Evolutionary conservation across 2,888 invertebrate species (phyloP), one percentile per base, ranked within the genome.

Genomic region (Shargacucullia verbasci): DNA sequence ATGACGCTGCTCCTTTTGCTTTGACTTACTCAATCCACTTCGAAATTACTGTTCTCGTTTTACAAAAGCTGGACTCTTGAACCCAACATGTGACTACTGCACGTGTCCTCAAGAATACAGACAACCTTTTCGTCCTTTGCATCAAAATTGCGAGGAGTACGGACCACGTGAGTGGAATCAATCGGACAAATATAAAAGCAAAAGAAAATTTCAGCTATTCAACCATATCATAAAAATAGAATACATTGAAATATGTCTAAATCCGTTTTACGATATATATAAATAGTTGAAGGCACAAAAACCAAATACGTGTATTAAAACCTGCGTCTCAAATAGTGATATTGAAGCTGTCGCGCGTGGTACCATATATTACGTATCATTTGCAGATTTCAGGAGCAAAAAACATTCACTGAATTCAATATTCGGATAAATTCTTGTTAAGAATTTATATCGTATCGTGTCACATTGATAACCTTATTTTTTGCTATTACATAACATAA

Each of bases 211-310:
- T 33, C n/a, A n/a, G n/a, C n/a, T n/a, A n/a, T n/a, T n/a, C n/a
- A 11, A n/a, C 3, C 8, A 33, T 4, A 4, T 33, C 3, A n/a
- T 33, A n/a, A n/a, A n/a, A 20, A 20, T 20, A 20, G 20, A 20
- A 13, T 35, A 4, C 0, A 27, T 31, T 37, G 9, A 47, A 39
- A 47, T 40, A 48, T 38, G 6, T 11, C 13, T 12, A 46, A 40
- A 46, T 34, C 11, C 41, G 46, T 59, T 46, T 31, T 46, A 25
- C 29, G 33, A 55, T 49, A 38, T 15, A 25, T 15, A 29, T 52
- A 40, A 44, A 39, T 45, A 64, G 45, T 45, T 27, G 10, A 48
- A 49, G 29, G 31, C 4, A 1, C 20, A 52, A 27, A 49, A 40
- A 25, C 34, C 29, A 8, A 41, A 41, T 29, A 9, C 8, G 12